Base-by-base conservation (phyloP, 2,888 invertebrate genomes). In the Imbricaverruca yamaguchii region DNA sequence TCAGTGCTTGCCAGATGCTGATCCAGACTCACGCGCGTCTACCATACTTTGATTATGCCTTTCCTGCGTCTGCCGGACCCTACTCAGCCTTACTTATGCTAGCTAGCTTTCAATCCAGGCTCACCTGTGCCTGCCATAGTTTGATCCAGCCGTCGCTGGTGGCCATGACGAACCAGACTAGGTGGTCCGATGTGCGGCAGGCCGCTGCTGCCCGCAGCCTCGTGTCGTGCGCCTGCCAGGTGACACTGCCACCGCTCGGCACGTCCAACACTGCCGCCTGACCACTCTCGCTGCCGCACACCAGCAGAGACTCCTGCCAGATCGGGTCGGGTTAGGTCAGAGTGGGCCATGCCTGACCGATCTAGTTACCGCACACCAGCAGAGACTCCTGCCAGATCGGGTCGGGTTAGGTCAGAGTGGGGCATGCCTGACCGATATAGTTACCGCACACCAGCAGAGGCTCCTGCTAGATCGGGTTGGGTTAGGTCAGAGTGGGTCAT, bases 61-160 rank as follows among this genome's bases (percentile, higher is more conserved):
- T 18, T 1, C 13, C 63, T 63, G 8, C 0, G 18, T 8, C 8
- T 13, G 1, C 63, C 63, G 12, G 21, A 0, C 18, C 18, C 15
- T 2, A 63, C 18, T 8, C 21, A 18, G 18, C 8, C 63, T 18
- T 8, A 11, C 18, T 1, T 8, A 13, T 18, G 21, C 63, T 1
- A 63, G 63, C 8, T 13, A 63, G 18, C 0, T 18, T 8, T 18
- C 8, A 8, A 8, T 21, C 15, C 63, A 15, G 63, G 2, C 18
- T 67, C 23, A 23, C 65, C 65, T 13, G n/a, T 10, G 84, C 81
- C 84, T 85, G 80, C 93, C 93, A 95, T 0, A 94, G 87, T 87
- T 93, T 93, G 80, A 95, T 88, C 85, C 92, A 91, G 0, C 96
- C 96, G 83, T 91, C 90, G 87, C 95, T 95, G 11, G 93, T 93